Percentiles rank a stretch among this genome's conserved stretches.
These are phyloP conservation scores for Microtus pennsylvanicus DNA, from an alignment of 2,113 vertebrate species.

Conservation along the genomic window DNA sequence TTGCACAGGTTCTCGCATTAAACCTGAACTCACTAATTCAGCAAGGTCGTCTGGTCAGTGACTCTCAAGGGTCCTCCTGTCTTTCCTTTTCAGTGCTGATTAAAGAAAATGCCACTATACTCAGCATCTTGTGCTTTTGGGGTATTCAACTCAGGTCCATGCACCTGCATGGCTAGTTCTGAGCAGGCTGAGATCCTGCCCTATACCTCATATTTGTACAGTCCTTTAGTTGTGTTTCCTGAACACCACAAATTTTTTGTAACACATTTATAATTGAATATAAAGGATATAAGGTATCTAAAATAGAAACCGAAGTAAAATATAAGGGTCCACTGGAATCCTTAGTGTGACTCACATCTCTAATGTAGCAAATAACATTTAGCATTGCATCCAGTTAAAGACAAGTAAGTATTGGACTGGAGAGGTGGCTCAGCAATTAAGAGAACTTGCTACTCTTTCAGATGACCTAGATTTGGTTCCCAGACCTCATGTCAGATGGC, in stretches of 20 bases:
- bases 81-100: background rate
- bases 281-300: background rate
- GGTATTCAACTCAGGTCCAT: background rate
- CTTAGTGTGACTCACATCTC: background rate
- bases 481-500: background rate
- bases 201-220: background rate
- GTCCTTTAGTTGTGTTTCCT: background rate
- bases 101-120: background rate
- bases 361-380: background rate
- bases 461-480: background rate
- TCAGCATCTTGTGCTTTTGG: background rate
- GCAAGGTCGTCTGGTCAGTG: background rate
- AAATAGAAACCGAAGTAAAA: background rate
- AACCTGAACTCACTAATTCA: background rate
- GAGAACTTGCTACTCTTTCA: background rate
- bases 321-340: background rate
- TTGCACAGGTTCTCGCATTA: background rate
- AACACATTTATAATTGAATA: background rate
- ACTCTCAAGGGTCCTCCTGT: background rate
- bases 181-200: background rate
- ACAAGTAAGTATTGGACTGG: background rate
- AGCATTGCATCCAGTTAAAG: background rate
- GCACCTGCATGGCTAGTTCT: background rate
- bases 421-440: background rate
- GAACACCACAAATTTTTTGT: background rate